Base-by-base conservation (phyloP, 2,113 vertebrate genomes). In the Microcebus murinus region DNA sequence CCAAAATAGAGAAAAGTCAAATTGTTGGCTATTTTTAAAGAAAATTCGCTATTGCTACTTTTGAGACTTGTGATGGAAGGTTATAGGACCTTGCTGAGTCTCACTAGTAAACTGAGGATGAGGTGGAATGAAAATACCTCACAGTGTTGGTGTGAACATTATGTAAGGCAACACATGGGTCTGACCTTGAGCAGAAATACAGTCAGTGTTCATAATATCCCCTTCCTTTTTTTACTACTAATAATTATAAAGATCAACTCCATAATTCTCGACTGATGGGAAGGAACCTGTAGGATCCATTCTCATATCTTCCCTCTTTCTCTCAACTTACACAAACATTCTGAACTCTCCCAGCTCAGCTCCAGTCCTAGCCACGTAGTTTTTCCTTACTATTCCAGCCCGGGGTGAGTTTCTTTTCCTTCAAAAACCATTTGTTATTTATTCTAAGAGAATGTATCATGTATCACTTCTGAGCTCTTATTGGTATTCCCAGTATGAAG, bases 151-250 rank as follows among this genome's bases (percentile, higher is more conserved):
- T 67, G 50, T 29, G 82, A 61, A 34, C 31, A 59, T 50, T 23
- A 29, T 10, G 68, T 0, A 36, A 34, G 8, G 11, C 29, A 83
- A 79, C 27, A 2, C 5, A 3, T 0, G 1, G 34, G 34, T 8
- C n/a, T 17, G 15, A 31, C 34, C 39, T 1, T 25, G 48, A 55
- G 76, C 52, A 67, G 77, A 80, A 77, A 36, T 36, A 21, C 2
- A 17, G 1, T 7, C 29, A 21, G 61, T 73, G 18, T 17, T 79
- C 1, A 8, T 12, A 14, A 17, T 18, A 31, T n/a, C 39, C 10
- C 17, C 65, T 76, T 70, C 21, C 18, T 80, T 10, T 52, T 74
- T 86, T 29, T 13, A 39, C 39, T 29, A 42, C 14, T 67, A 23
- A 34, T 57, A n/a, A 61, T n/a, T 25, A 84, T 4, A 12, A 29